A percentile compares a stretch with the other conserved stretches of the same genome.
Evolutionary conservation across 2,888 invertebrate genomes (phyloP).

Genomic region (Dioctria rufipes): DNA sequence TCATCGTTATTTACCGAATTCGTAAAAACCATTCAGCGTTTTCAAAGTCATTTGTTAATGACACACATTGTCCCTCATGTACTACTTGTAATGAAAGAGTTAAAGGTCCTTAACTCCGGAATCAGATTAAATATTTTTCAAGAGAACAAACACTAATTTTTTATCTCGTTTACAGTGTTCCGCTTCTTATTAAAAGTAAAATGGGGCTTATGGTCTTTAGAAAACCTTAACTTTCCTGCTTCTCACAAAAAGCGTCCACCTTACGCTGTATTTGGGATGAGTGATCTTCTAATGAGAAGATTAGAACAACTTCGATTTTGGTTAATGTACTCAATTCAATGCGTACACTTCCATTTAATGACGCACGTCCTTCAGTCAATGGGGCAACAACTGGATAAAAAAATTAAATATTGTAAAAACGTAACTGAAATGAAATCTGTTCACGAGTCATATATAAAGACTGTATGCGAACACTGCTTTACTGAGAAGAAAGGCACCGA

Average conservation of each 20-base stretch:
- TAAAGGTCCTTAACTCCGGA: no score
- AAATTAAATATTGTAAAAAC: constrained; percentile 64
- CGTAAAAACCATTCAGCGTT: no score
- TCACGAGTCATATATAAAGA: constrained; percentile 68
- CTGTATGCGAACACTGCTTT: constrained; percentile 67
- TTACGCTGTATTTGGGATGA: constrained; percentile 65
- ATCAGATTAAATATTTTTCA: neutral
- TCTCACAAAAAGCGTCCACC: constrained; percentile 62
- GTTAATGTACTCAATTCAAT: constrained; percentile 73
- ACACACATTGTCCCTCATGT: no score
- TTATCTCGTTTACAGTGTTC: constrained; percentile 67
- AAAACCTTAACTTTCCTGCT: constrained; percentile 70
- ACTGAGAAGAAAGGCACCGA: constrained; percentile 60
- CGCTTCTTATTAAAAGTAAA: constrained; percentile 74
- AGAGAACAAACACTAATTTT: neutral
- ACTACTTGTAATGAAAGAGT: no score
- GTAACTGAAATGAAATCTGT: constrained; percentile 66
- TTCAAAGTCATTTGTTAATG: no score
- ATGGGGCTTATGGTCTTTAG: constrained; percentile 73
- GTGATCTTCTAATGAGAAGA: constrained; percentile 69
- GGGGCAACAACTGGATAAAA: constrained; percentile 65
- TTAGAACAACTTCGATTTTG: constrained; percentile 74
- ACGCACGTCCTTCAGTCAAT: constrained; percentile 71
- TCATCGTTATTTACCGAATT: no score
- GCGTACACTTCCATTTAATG: constrained; percentile 73